phyloP scores from a whole-genome alignment of 2,888 invertebrate species.

The Neocrepidodera transversa region DNA sequence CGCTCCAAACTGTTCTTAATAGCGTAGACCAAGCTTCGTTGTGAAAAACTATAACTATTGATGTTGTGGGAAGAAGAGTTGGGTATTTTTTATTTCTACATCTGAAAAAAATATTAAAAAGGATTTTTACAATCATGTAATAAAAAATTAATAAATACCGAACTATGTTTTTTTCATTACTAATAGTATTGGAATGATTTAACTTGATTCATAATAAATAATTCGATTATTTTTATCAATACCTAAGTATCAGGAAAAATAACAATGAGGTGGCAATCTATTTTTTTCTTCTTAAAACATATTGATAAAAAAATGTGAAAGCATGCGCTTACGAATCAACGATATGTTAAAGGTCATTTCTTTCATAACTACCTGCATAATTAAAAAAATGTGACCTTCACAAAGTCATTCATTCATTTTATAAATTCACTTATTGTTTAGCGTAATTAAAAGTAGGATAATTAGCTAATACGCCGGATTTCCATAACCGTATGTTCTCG shows the following conservation, averaged over 20 bases:
- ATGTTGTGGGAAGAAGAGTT: constrained; percentile 85
- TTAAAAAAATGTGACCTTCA: not conserved
- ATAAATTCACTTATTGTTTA: constrained; percentile 8
- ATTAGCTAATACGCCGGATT: not conserved
- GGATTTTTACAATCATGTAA: no score
- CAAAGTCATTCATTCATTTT: constrained; percentile 10
- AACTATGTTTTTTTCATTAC: no score
- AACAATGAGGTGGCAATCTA: no score
- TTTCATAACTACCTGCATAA: constrained; percentile 6
- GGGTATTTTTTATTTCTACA: constrained; percentile 84
- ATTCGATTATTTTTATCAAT: not conserved
- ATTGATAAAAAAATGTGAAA: no score
- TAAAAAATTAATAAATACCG: no score
- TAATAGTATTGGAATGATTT: no score
- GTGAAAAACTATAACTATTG: constrained; percentile 98
- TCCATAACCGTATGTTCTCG: not conserved
- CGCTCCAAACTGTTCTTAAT: constrained; percentile 94
- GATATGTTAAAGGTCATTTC: constrained; percentile 5
- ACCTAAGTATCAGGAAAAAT: no score
- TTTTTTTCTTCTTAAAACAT: no score
- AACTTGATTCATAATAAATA: no score
- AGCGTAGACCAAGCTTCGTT: constrained; percentile 99
- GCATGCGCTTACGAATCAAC: not conserved
- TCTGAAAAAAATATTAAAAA: constrained; percentile 59
- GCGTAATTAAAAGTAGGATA: constrained; percentile 5